A percentile compares a stretch with the other conserved stretches of the same genome.
These are phyloP conservation scores for Diceros bicornis DNA, from an alignment of 2,797 vertebrate genomes.

Conservation along the genomic window DNA sequence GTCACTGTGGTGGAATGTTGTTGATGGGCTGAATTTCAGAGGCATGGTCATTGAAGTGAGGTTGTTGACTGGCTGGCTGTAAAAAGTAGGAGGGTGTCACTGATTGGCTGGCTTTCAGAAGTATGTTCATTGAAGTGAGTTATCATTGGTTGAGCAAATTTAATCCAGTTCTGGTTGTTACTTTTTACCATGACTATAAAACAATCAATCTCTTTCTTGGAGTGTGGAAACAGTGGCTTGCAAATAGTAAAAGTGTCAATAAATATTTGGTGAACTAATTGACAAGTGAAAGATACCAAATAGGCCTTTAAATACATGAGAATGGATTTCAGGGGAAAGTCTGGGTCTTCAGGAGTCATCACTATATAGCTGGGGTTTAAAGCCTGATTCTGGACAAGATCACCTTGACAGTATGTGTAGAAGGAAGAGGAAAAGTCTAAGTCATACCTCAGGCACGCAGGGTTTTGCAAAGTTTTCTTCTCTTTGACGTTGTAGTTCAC, in stretches of 20 bases:
- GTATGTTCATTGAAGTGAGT: constrained; percentile 12
- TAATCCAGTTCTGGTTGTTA: constrained; percentile 63
- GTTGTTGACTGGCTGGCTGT: background rate
- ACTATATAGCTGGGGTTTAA: background rate
- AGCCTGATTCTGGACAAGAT: background rate
- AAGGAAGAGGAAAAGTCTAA: background rate
- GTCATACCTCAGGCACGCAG: background rate
- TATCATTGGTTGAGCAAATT: constrained; percentile 39
- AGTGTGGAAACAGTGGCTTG: constrained; percentile 24
- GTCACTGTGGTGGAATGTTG: background rate
- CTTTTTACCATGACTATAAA: constrained; percentile 60
- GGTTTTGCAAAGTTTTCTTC: background rate
- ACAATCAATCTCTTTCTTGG: background rate
- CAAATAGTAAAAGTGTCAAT: background rate
- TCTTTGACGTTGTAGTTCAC: background rate
- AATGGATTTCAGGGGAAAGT: background rate
- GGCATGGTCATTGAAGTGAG: background rate
- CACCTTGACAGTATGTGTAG: background rate
- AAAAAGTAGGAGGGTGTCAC: background rate
- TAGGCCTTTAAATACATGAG: background rate
- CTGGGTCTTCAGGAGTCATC: background rate
- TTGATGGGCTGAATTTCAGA: background rate
- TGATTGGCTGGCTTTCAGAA: constrained; percentile 10
- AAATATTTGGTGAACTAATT: constrained; percentile 70
- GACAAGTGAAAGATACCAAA: constrained; percentile 17